phyloP scores from a whole-genome alignment of 2,113 vertebrate species.

The Eurypyga helias region DNA sequence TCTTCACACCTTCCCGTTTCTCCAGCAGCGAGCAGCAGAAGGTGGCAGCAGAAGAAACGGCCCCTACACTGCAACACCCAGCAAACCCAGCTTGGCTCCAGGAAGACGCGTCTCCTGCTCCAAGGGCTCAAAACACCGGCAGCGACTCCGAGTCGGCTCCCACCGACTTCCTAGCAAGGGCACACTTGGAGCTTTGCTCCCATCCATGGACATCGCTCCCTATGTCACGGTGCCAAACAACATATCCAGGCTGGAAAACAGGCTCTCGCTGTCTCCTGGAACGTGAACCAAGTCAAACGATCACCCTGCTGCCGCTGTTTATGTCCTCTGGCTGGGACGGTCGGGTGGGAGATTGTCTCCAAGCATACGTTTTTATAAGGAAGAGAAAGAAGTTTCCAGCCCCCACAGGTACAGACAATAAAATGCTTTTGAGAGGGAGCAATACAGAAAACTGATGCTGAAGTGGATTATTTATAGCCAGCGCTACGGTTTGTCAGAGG shows the following conservation, averaged over 20 bases:
- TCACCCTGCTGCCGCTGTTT: background rate
- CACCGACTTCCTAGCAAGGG: background rate
- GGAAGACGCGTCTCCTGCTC: background rate
- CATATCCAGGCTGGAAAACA: background rate
- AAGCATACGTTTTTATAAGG: background rate
- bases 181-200: background rate
- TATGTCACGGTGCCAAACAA: background rate
- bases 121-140: background rate
- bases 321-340: background rate
- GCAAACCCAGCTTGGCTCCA: background rate
- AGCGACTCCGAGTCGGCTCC: rapidly evolving
- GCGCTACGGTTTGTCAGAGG: background rate
- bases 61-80: background rate
- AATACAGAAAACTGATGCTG: background rate
- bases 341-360: background rate
- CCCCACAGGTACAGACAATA: conserved; percentile 10
- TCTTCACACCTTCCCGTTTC: background rate
- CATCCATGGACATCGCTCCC: background rate
- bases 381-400: background rate
- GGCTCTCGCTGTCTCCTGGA: background rate
- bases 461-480: conserved; percentile 31
- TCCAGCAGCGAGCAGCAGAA: background rate
- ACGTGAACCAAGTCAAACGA: background rate
- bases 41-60: background rate
- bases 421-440: background rate